Base-by-base conservation (phyloP, 2,797 vertebrate species). In the Kryptolebias ocellatus region DNA sequence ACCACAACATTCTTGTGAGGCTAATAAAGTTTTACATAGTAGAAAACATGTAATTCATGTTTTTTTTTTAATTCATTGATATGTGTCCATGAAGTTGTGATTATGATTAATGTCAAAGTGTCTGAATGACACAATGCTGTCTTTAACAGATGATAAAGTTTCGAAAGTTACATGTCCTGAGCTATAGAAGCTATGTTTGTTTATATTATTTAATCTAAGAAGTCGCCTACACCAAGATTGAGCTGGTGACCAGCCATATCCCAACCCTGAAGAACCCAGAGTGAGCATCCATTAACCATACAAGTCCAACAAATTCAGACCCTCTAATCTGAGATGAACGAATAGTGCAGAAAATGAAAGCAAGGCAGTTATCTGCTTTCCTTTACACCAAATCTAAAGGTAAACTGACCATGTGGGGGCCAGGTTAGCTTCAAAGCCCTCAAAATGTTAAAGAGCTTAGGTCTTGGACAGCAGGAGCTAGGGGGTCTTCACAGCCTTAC, bases 401-500 rank as follows among this genome's bases (percentile, higher is more conserved):
- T 15, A 44, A 71, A 81, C 76, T 58, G 74, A 83, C 75, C 63
- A 67, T 74, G 73, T 75, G 69, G 63, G 74, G 61, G 80, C 85
- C 84, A 80, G 74, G 81, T 74, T 76, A 65, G 85, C 90, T 90
- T 93, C 89, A 93, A 93, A 93, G 90, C 84, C 67, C 57, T 24
- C 64, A 63, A 82, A 83, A 85, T 85, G 86, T 88, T 82, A 89
- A 91, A 91, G 90, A 88, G 89, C 83, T 88, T 76, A 74, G 81
- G 81, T 84, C 76, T 78, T 44, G 83, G 89, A 87, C 91, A 90
- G 91, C 89, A 83, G 90, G 85, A 92, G 84, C 81, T 88, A 76
- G 80, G 72, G 75, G 82, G 83, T 93, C 91, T 92, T 93, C 90
- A 93, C 83, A 92, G 91, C 85, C 93, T 94, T 94, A 95, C 94